These are phyloP conservation scores for Myanophis thanlyinensis DNA, from an alignment of 2,113 vertebrate species.

Conservation along the genomic window DNA sequence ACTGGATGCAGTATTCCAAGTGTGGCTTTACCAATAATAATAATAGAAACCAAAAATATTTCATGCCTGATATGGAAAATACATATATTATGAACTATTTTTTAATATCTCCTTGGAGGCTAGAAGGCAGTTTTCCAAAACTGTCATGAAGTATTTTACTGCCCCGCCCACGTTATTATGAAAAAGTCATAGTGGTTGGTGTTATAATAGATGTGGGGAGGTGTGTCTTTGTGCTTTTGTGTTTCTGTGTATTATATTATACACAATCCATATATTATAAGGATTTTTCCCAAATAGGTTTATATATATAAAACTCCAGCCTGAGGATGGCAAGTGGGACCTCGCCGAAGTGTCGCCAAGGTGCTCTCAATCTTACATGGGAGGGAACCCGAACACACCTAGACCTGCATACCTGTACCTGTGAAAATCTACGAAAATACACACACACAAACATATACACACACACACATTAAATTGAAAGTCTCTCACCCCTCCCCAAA, in stretches of 20 bases:
- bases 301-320: background rate
- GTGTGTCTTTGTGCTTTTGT: background rate
- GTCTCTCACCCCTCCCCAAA: background rate
- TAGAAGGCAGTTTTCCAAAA: background rate
- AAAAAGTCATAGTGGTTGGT: background rate
- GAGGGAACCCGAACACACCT: too few relatives aligned
- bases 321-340: too few relatives aligned
- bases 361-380: too few relatives aligned
- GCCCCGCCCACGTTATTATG: background rate
- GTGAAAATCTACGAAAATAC: too few relatives aligned
- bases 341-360: too few relatives aligned
- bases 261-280: background rate
- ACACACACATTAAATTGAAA: background rate
- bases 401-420: too few relatives aligned
- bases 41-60: background rate
- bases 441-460: too few relatives aligned
- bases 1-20: too few relatives aligned
- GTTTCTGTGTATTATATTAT: fast-evolving
- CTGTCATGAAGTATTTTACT: background rate
- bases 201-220: background rate
- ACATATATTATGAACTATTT: background rate
- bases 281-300: background rate
- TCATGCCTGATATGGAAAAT: background rate
- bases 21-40: too few relatives aligned
- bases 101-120: background rate